Percentiles rank a stretch among this genome's conserved stretches.
Evolutionary conservation across 2,113 vertebrate genomes (phyloP).

Genomic region (Triplophysa dalaica): DNA sequence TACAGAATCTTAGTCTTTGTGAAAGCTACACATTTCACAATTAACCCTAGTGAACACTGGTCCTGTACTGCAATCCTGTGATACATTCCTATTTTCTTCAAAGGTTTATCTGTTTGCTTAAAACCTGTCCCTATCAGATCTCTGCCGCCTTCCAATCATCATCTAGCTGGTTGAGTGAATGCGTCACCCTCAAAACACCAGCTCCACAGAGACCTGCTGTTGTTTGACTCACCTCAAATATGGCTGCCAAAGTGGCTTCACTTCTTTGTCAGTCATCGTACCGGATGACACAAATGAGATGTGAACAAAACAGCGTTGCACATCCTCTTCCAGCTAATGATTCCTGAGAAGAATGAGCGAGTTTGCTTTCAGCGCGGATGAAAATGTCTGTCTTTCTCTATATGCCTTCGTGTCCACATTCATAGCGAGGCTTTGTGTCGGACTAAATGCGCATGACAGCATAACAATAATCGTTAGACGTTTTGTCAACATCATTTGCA

Average conservation of each 20-base stretch:
- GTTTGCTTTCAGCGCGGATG: slow-evolving; percentile 9
- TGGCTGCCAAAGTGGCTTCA: slow-evolving; percentile 49
- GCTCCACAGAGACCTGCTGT: slow-evolving; percentile 38
- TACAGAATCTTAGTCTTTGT: not conserved
- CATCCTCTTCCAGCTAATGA: slow-evolving; percentile 48
- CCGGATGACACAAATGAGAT: slow-evolving; percentile 59
- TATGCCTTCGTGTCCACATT: not conserved
- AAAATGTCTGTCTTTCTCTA: slow-evolving; percentile 4
- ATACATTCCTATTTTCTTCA: not conserved
- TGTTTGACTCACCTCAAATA: slow-evolving; percentile 53
- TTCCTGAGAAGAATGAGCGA: slow-evolving; percentile 41
- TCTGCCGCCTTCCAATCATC: slow-evolving; percentile 36
- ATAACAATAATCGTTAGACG: not conserved
- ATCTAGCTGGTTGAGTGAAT: slow-evolving; percentile 9
- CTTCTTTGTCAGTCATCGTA: slow-evolving; percentile 42
- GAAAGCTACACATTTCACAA: not conserved
- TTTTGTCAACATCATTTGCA: slow-evolving; percentile 24
- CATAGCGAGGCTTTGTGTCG: slow-evolving; percentile 28
- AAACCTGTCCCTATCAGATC: not conserved
- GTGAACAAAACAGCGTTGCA: slow-evolving; percentile 69
- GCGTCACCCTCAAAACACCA: slow-evolving; percentile 26
- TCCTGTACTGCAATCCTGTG: not conserved
- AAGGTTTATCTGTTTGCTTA: not conserved
- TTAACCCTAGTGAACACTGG: slow-evolving; percentile 12
- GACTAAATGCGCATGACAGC: slow-evolving; percentile 18